phyloP scores from a whole-genome alignment of 2,888 invertebrate genomes.

The Emmelina monodactyla region DNA sequence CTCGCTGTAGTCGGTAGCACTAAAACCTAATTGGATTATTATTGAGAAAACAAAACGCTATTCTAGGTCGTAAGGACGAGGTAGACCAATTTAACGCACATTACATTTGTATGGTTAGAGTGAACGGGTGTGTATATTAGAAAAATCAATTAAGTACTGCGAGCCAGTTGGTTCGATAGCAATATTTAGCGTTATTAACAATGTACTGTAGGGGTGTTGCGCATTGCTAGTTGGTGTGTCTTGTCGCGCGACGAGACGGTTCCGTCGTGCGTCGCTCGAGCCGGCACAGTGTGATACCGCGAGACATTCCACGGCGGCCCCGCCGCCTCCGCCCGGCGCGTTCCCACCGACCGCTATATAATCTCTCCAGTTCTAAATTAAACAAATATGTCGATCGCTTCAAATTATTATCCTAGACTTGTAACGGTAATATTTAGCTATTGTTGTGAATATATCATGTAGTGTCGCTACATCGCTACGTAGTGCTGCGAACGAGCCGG shows the following conservation, averaged over 20 bases:
- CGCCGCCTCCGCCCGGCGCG: slow-evolving; percentile 19
- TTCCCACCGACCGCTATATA: slow-evolving; percentile 28
- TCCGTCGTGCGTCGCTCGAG: slow-evolving; percentile 20
- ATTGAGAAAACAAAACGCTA: too few species aligned
- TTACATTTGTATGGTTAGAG: not conserved
- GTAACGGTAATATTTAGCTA: slow-evolving; percentile 53
- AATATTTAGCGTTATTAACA: slow-evolving; percentile 31
- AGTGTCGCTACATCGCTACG: slow-evolving; percentile 19
- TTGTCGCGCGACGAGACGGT: too few species aligned
- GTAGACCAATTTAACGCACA: slow-evolving; percentile 1
- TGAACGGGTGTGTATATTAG: not conserved
- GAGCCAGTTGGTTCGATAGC: slow-evolving; percentile 19
- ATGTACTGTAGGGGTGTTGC: slow-evolving; percentile 27
- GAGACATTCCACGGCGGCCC: slow-evolving; percentile 14
- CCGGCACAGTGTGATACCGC: slow-evolving; percentile 13
- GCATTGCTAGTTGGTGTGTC: slow-evolving; percentile 19
- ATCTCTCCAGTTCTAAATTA: slow-evolving; percentile 50
- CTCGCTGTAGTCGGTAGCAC: not conserved
- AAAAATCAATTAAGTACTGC: not conserved
- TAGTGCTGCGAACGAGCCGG: slow-evolving; percentile 16
- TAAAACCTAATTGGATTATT: not conserved
- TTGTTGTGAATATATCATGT: slow-evolving; percentile 42
- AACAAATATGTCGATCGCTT: slow-evolving; percentile 47
- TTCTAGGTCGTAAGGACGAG: not conserved
- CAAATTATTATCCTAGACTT: slow-evolving; percentile 49